These are phyloP conservation scores for Rhinella marina DNA, from an alignment of 2,797 vertebrate species.

Conservation along the genomic window DNA sequence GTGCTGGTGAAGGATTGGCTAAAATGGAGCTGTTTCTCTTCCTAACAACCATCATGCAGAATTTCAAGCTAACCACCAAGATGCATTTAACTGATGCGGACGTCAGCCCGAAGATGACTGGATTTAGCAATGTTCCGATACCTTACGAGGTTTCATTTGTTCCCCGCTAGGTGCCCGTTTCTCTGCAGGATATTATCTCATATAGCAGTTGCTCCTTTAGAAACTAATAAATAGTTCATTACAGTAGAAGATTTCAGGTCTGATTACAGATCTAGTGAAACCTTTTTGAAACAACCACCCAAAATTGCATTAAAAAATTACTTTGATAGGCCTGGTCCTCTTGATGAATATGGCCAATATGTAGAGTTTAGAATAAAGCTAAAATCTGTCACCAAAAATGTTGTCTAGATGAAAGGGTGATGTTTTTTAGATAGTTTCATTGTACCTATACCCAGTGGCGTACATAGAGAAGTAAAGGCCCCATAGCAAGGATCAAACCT, in stretches of 20 bases:
- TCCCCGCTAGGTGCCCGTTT: not conserved
- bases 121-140: slow-evolving; percentile 31
- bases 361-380: too few species aligned
- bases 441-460: too few species aligned
- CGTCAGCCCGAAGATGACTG: slow-evolving; percentile 35
- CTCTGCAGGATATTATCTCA: not conserved
- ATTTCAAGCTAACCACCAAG: slow-evolving; percentile 25
- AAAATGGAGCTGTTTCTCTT: slow-evolving; percentile 45
- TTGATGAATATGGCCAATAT: not conserved
- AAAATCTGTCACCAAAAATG: too few species aligned
- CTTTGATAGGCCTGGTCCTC: not conserved
- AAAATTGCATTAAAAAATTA: not conserved
- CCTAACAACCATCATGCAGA: slow-evolving; percentile 34
- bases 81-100: slow-evolving; percentile 27
- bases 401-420: too few species aligned
- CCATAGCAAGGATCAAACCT: too few species aligned
- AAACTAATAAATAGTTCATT: not conserved
- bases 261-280: not conserved
- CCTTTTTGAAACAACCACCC: not conserved
- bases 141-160: slow-evolving; percentile 20
- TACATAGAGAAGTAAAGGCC: too few species aligned
- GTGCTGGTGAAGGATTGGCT: slow-evolving; percentile 42
- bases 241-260: not conserved
- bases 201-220: not conserved
- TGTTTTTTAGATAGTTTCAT: too few species aligned